Conservation (phyloP, 2,888 invertebrate genomes). For the Ischnus inquisitorius region DNA sequence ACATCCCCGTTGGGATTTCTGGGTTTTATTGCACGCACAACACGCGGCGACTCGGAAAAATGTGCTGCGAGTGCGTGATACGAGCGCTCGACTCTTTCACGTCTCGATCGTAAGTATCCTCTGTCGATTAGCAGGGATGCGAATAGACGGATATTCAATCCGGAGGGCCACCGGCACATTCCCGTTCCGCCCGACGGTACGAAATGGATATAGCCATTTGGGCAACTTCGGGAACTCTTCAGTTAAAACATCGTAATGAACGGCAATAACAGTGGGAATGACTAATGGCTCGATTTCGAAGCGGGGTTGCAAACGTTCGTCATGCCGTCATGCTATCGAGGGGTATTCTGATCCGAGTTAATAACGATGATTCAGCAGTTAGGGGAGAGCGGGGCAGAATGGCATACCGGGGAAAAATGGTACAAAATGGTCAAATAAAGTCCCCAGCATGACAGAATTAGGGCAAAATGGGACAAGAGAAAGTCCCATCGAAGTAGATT, state of each 20-base stretch:
- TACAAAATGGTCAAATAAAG: too few relatives aligned
- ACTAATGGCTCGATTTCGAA: background rate
- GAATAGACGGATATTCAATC: background rate
- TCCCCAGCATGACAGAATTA: too few relatives aligned
- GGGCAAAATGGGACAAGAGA: too few relatives aligned
- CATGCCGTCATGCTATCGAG: background rate
- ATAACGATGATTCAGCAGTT: too few relatives aligned
- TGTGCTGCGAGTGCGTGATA: slow-evolving; percentile 21
- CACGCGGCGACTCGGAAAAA: slow-evolving; percentile 10
- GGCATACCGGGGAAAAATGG: too few relatives aligned
- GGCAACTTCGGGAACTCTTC: background rate
- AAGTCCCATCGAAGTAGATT: too few relatives aligned
- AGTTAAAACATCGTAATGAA: background rate
- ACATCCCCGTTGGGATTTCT: background rate
- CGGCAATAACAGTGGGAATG: background rate
- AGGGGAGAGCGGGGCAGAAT: background rate
- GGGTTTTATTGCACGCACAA: background rate
- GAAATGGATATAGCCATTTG: too few relatives aligned
- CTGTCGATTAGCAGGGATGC: slow-evolving; percentile 3
- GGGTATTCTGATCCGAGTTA: background rate
- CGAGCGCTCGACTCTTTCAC: background rate
- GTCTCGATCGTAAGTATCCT: slow-evolving; percentile 3
- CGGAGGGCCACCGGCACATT: background rate
- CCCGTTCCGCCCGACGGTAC: too few relatives aligned
- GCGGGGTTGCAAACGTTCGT: background rate